A percentile compares a stretch with the other conserved stretches of the same genome.
Conservation (phyloP, 2,797 vertebrate genomes). For the Emys orbicularis region DNA sequence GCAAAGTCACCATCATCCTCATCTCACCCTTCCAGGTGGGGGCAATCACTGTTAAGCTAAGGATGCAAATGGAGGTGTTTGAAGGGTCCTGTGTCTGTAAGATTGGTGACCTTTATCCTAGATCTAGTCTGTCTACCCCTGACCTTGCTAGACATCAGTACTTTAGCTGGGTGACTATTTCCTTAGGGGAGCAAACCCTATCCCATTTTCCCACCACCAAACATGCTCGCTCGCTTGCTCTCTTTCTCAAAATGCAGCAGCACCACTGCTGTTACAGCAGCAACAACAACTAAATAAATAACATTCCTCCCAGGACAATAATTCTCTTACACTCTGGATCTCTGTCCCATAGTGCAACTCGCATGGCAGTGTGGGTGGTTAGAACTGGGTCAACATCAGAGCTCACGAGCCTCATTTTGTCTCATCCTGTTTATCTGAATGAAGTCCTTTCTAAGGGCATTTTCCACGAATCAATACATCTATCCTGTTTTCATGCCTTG, state of each 20-base stretch:
- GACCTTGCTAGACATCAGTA: neutral
- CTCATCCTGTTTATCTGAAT: constrained; percentile 1
- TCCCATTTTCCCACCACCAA: neutral
- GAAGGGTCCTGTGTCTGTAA: neutral
- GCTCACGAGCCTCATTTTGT: constrained; percentile 30
- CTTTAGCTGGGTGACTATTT: neutral
- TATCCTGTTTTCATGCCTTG: constrained; percentile 43
- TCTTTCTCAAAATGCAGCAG: neutral
- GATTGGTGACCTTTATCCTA: neutral
- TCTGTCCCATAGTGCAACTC: neutral
- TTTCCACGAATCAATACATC: constrained; percentile 72
- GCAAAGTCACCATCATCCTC: too few species aligned
- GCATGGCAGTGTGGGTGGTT: neutral
- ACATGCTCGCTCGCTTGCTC: neutral
- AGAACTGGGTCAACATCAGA: neutral
- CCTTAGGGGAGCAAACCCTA: neutral
- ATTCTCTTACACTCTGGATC: neutral
- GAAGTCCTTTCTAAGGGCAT: constrained; percentile 55
- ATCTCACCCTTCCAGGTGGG: fast-evolving
- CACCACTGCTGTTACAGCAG: too few species aligned
- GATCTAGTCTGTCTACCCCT: neutral
- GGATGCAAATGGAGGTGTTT: neutral
- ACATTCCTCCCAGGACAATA: neutral
- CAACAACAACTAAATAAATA: neutral
- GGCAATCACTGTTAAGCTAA: neutral